Evolutionary conservation across 2,888 invertebrate species (phyloP).

Genomic region (Trachelus iudaicus): DNA sequence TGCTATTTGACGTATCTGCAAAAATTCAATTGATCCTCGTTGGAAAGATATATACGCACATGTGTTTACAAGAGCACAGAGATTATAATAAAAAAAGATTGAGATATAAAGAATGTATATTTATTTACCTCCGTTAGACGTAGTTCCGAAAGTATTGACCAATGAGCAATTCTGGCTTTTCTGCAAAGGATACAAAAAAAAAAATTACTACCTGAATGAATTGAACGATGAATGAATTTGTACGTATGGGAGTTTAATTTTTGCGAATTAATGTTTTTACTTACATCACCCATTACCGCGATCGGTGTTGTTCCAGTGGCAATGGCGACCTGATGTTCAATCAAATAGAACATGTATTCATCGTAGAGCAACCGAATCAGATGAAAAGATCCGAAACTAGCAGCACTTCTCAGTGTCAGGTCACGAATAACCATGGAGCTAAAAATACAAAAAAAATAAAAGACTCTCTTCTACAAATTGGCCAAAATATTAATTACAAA

Average conservation of each 20-base stretch:
- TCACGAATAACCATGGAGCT: slow-evolving; percentile 98
- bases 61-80: background rate
- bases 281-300: slow-evolving; percentile 86
- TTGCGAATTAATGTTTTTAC: slow-evolving; percentile 38
- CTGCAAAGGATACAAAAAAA: slow-evolving; percentile 36
- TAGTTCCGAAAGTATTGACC: slow-evolving; percentile 51
- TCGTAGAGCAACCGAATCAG: slow-evolving; percentile 96
- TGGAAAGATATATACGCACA: background rate
- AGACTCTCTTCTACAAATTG: background rate
- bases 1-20: slow-evolving; percentile 55
- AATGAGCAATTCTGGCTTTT: slow-evolving; percentile 60
- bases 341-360: slow-evolving; percentile 98
- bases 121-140: slow-evolving; percentile 59
- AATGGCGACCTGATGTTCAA: slow-evolving; percentile 95
- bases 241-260: background rate
- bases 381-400: slow-evolving; percentile 99
- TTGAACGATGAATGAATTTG: background rate
- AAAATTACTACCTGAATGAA: slow-evolving; percentile 1
- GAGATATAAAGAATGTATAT: background rate
- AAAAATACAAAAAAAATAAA: slow-evolving; percentile 16
- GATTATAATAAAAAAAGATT: background rate
- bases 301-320: slow-evolving; percentile 93
- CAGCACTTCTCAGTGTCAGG: slow-evolving; percentile 93
- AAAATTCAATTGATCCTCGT: slow-evolving; percentile 19
- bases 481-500: background rate